Percentiles rank a stretch among this genome's conserved stretches.
These are phyloP conservation scores for Rhodinocichla rosea DNA, from an alignment of 2,113 vertebrate species.

Conservation along the genomic window DNA sequence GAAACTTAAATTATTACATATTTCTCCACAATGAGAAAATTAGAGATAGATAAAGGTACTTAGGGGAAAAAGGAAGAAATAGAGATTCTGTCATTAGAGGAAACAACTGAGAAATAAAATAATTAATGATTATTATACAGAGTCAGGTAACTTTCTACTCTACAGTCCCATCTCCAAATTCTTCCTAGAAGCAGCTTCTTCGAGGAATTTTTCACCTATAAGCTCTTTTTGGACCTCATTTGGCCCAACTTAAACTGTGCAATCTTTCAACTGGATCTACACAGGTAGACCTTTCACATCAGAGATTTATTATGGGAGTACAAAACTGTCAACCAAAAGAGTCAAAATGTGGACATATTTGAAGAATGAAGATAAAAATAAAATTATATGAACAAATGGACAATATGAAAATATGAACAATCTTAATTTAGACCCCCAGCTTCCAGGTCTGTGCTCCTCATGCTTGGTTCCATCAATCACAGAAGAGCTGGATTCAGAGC, in stretches of 20 bases:
- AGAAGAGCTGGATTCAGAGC: neutral
- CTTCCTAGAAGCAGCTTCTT: neutral
- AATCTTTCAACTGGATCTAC: neutral
- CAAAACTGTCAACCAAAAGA: neutral
- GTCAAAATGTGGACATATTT: neutral
- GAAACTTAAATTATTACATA: neutral
- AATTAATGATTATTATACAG: neutral
- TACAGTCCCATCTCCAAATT: neutral
- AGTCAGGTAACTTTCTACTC: neutral
- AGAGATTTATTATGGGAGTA: neutral
- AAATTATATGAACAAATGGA: neutral
- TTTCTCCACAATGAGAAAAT: neutral
- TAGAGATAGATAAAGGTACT: neutral
- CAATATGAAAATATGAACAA: neutral
- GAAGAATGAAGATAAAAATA: neutral
- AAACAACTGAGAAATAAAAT: neutral
- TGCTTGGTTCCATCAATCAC: neutral
- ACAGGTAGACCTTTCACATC: neutral
- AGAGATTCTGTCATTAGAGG: neutral
- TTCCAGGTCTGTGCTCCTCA: neutral
- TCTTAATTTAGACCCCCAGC: neutral
- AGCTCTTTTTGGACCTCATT: neutral
- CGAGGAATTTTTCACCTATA: neutral
- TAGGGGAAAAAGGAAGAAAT: neutral
- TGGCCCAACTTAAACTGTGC: neutral